Percentiles rank a stretch among this genome's conserved stretches.
Conservation (phyloP, 2,113 vertebrate genomes). For the Glaucidium brasilianum region DNA sequence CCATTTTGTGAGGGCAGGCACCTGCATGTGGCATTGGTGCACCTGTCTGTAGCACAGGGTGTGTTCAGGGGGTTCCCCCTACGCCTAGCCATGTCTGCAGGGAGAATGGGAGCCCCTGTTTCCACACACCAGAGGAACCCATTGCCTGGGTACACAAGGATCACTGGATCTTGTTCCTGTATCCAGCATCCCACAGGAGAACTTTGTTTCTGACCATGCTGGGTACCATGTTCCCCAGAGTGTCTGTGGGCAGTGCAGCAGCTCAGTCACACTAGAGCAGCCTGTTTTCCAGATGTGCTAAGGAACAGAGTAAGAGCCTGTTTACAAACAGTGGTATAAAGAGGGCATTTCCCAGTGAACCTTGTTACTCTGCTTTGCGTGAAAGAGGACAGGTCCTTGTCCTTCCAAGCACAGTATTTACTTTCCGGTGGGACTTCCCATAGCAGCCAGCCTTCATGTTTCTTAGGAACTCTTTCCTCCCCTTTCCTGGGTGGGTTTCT, state of each 20-base stretch:
- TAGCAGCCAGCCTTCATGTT: not conserved
- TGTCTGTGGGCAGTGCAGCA: not conserved
- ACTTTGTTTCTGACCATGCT: accelerated
- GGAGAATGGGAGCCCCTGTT: not conserved
- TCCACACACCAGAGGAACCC: not conserved
- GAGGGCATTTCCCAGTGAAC: not conserved
- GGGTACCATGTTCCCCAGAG: not conserved
- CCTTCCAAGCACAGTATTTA: not conserved
- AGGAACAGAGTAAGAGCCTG: not conserved
- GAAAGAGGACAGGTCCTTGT: not conserved
- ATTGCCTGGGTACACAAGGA: not conserved
- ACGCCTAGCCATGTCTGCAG: not conserved
- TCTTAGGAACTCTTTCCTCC: constrained; percentile 17
- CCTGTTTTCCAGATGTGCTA: not conserved
- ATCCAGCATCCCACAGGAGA: not conserved
- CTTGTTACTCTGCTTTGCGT: not conserved
- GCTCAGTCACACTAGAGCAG: not conserved
- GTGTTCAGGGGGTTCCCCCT: accelerated
- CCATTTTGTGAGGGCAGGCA: not conserved
- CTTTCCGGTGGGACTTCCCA: not conserved
- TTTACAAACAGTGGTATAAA: not conserved
- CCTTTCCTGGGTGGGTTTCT: constrained; percentile 25
- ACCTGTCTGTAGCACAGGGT: not conserved
- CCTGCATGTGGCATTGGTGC: not conserved
- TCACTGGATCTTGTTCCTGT: not conserved